Conservation (phyloP, 1,140 invertebrate genomes). For the Camponotus floridanus region DNA sequence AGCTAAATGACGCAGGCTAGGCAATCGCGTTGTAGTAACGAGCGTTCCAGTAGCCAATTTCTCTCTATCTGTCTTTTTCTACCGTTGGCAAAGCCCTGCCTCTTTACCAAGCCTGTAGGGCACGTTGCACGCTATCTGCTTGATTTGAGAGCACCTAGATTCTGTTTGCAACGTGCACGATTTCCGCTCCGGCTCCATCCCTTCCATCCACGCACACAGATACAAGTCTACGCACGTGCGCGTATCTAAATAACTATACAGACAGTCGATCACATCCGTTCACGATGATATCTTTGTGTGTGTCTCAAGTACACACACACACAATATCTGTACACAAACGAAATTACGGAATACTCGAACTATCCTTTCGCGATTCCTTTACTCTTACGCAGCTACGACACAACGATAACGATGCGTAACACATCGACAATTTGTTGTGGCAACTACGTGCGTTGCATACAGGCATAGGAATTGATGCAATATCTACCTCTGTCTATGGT, state of each 20-base stretch:
- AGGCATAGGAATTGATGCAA: constrained; percentile 21
- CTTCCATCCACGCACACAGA: background rate
- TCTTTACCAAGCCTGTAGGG: constrained; percentile 40
- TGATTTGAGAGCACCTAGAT: constrained; percentile 70
- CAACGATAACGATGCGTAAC: constrained; percentile 29
- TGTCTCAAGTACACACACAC: background rate
- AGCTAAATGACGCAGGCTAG: constrained; percentile 63
- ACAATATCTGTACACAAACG: constrained; percentile 8
- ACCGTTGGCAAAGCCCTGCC: constrained; percentile 41
- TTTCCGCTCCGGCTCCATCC: background rate
- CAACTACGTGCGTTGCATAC: constrained; percentile 72
- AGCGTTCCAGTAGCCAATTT: constrained; percentile 49
- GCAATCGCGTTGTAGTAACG: constrained; percentile 63
- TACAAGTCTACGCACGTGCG: background rate
- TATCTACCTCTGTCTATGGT: constrained; percentile 54
- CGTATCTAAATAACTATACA: constrained; percentile 10
- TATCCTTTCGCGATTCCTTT: constrained; percentile 35
- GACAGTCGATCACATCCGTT: background rate
- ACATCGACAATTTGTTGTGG: constrained; percentile 61
- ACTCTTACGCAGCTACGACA: constrained; percentile 40
- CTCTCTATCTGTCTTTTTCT: constrained; percentile 27
- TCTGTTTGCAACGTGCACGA: constrained; percentile 62
- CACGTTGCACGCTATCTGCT: constrained; percentile 45
- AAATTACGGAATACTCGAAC: constrained; percentile 12
- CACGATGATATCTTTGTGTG: background rate